Conservation (phyloP, 2,888 invertebrate species). For the Kuschelorhynchus macadamiae region DNA sequence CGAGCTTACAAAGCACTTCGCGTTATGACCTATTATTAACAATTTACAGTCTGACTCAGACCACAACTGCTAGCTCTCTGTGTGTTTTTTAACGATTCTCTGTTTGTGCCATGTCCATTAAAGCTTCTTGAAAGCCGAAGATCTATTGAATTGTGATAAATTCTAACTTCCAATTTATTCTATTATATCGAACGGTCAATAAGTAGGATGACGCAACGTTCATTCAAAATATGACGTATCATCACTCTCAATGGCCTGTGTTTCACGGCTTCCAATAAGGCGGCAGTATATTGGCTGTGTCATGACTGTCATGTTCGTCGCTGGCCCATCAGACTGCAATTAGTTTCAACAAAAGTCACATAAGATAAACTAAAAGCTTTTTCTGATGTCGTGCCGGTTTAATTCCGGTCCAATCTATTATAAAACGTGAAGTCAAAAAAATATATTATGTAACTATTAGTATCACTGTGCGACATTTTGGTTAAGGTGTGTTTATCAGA, state of each 20-base stretch:
- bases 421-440: slow-evolving; percentile 13
- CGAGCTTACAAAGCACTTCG: too few relatives aligned
- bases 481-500: background rate
- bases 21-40: too few relatives aligned
- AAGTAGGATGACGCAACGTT: slow-evolving; percentile 61
- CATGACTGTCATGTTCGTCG: slow-evolving; percentile 50
- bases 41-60: too few relatives aligned
- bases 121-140: slow-evolving; percentile 35
- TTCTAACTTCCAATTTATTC: slow-evolving; percentile 61
- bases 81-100: slow-evolving; percentile 8
- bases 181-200: slow-evolving; percentile 57
- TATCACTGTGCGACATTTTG: too few relatives aligned
- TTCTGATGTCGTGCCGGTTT: slow-evolving; percentile 32
- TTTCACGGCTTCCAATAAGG: slow-evolving; percentile 56
- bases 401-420: slow-evolving; percentile 17
- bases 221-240: slow-evolving; percentile 63
- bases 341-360: slow-evolving; percentile 53
- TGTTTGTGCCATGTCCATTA: slow-evolving; percentile 17
- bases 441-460: slow-evolving; percentile 12
- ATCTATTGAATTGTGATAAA: slow-evolving; percentile 52
- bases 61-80: too few relatives aligned
- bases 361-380: slow-evolving; percentile 51
- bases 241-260: slow-evolving; percentile 62
- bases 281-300: slow-evolving; percentile 45
- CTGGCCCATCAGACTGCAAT: slow-evolving; percentile 52